Percentiles rank a stretch among this genome's conserved stretches.
phyloP scores from a whole-genome alignment of 1,140 invertebrate genomes.

The Atta cephalotes region DNA sequence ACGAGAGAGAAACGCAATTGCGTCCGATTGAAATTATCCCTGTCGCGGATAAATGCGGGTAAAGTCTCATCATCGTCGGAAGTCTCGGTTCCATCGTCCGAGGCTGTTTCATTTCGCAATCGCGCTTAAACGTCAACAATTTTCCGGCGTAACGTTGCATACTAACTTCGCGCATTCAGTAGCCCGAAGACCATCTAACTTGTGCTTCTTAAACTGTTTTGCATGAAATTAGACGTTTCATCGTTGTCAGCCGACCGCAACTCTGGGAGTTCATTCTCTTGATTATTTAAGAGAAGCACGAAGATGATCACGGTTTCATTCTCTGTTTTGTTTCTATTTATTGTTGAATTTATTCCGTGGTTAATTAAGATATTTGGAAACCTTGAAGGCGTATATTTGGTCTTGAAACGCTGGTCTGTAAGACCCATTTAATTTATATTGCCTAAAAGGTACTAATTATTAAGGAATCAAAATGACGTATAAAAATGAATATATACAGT shows the following conservation, averaged over 20 bases:
- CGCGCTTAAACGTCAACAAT: slow-evolving; percentile 40
- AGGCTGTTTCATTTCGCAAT: slow-evolving; percentile 48
- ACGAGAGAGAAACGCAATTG: slow-evolving; percentile 1
- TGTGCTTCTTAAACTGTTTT: slow-evolving; percentile 46
- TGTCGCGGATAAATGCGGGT: slow-evolving; percentile 7
- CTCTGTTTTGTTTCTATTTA: slow-evolving; percentile 19
- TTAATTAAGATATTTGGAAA: not conserved
- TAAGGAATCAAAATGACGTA: no score
- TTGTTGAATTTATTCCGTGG: not conserved
- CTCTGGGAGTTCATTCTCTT: not conserved
- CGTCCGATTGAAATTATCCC: slow-evolving; percentile 47
- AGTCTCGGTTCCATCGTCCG: slow-evolving; percentile 13
- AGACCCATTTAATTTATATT: not conserved
- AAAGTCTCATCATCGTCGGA: slow-evolving; percentile 31
- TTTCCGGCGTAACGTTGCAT: slow-evolving; percentile 13
- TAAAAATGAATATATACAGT: no score
- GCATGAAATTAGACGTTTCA: slow-evolving; percentile 54
- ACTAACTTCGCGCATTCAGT: slow-evolving; percentile 30
- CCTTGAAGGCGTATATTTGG: not conserved
- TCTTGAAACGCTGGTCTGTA: not conserved
- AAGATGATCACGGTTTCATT: slow-evolving; percentile 26
- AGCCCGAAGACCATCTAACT: slow-evolving; percentile 19
- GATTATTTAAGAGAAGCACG: slow-evolving; percentile 39
- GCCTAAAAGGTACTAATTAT: no score
- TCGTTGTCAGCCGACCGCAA: slow-evolving; percentile 2